Conservation (phyloP, 2,113 vertebrate species). For the Triplophysa dalaica region DNA sequence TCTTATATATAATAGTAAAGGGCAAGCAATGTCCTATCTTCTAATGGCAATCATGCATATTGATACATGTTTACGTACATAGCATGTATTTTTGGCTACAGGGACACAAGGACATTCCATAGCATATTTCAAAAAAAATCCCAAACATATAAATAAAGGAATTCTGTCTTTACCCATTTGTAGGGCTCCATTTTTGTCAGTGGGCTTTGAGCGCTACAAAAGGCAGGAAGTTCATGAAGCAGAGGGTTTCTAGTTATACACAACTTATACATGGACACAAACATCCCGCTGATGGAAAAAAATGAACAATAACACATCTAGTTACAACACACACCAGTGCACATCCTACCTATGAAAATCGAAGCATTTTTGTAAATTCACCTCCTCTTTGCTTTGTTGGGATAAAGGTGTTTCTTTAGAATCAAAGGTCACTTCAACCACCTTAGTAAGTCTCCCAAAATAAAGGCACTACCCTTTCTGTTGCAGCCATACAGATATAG, state of each 20-base stretch:
- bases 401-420: slow-evolving; percentile 48
- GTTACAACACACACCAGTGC: slow-evolving; percentile 32
- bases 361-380: slow-evolving; percentile 23
- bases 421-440: slow-evolving; percentile 62
- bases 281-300: slow-evolving; percentile 9
- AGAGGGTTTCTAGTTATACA: slow-evolving; percentile 23
- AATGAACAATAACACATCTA: slow-evolving; percentile 35
- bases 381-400: slow-evolving; percentile 36
- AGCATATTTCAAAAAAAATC: slow-evolving; percentile 49
- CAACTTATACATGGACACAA: slow-evolving; percentile 12
- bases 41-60: slow-evolving; percentile 60
- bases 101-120: slow-evolving; percentile 59
- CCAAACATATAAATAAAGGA: slow-evolving; percentile 46
- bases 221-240: slow-evolving; percentile 36
- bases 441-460: slow-evolving; percentile 52
- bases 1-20: slow-evolving; percentile 52
- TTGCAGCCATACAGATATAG: slow-evolving; percentile 45
- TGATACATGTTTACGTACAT: slow-evolving; percentile 59
- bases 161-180: slow-evolving; percentile 28
- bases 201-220: slow-evolving; percentile 55
- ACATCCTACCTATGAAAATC: slow-evolving; percentile 39
- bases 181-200: slow-evolving; percentile 52
- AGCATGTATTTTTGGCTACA: slow-evolving; percentile 56
- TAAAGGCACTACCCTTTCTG: slow-evolving; percentile 64
- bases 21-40: slow-evolving; percentile 57